Percentiles rank a stretch among this genome's conserved stretches.
These are phyloP conservation scores for Montipora capricornis DNA, from an alignment of 64 coral and sea anemone genomes.

Conservation along the genomic window DNA sequence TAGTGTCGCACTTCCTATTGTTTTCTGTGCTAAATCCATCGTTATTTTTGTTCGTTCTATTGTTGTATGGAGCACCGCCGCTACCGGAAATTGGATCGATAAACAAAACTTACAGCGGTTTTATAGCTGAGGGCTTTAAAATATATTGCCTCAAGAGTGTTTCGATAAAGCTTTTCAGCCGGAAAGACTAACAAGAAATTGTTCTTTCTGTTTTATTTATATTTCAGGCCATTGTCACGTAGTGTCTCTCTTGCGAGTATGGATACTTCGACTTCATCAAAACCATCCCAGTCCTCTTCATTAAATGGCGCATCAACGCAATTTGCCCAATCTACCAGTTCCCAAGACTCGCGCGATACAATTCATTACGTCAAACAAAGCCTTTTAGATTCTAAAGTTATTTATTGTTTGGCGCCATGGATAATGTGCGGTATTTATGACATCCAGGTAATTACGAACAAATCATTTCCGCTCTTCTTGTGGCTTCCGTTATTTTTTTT, in stretches of 20 bases:
- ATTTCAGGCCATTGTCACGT: background rate
- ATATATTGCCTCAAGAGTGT: no score
- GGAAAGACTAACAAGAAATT: background rate
- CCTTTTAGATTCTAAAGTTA: constrained; percentile 60
- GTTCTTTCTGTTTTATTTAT: background rate
- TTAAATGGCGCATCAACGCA: background rate
- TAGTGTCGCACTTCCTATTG: no score
- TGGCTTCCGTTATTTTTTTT: background rate
- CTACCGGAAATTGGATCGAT: no score
- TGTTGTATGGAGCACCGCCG: no score
- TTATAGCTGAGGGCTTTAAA: no score
- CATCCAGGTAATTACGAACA: constrained; percentile 54
- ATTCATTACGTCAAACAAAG: constrained; percentile 73
- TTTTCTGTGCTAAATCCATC: no score
- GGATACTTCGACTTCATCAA: background rate
- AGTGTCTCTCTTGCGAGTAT: constrained; percentile 17
- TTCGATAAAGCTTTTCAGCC: no score
- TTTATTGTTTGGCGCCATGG: constrained; percentile 78
- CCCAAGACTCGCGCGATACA: constrained; percentile 55
- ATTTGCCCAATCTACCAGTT: background rate
- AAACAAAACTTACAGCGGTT: no score
- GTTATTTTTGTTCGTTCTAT: no score
- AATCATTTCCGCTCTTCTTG: background rate
- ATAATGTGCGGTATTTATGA: constrained; percentile 87
- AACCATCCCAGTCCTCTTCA: background rate